Evolutionary conservation across 2,797 vertebrate genomes (phyloP).

Genomic region (Lepus townsendii): DNA sequence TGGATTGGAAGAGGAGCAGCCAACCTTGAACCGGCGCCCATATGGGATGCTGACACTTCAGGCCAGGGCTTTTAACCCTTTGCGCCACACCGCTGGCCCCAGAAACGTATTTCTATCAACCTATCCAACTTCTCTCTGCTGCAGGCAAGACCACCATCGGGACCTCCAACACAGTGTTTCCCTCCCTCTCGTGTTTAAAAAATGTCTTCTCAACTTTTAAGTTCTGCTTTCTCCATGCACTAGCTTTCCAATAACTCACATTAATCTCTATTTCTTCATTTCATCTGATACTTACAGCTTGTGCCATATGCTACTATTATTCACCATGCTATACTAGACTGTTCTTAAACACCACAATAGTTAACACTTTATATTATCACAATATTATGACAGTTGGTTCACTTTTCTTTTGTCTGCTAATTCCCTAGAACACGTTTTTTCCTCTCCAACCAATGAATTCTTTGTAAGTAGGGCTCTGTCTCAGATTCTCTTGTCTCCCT

Average conservation of each 20-base stretch:
- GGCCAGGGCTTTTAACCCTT: too few relatives aligned
- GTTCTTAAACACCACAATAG: not conserved
- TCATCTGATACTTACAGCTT: not conserved
- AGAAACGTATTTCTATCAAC: not conserved
- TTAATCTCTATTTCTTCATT: not conserved
- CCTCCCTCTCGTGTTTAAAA: not conserved
- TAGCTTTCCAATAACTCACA: not conserved
- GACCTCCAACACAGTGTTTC: not conserved
- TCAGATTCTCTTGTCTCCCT: not conserved
- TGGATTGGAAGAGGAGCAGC: too few relatives aligned
- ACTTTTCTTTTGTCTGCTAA: not conserved
- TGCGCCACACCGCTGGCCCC: too few relatives aligned
- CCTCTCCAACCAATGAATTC: conserved; percentile 13
- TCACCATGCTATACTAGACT: not conserved
- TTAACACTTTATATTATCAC: not conserved
- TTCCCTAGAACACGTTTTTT: not conserved
- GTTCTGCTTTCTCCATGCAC: not conserved
- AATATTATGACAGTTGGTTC: not conserved
- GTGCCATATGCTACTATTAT: not conserved
- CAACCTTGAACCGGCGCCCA: too few relatives aligned
- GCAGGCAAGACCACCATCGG: not conserved
- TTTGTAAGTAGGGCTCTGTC: not conserved
- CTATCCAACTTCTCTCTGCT: not conserved
- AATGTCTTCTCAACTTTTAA: not conserved
- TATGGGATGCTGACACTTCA: too few relatives aligned